phyloP scores from a whole-genome alignment of 2,888 invertebrate species.

The Pristionchus arcanus region DNA sequence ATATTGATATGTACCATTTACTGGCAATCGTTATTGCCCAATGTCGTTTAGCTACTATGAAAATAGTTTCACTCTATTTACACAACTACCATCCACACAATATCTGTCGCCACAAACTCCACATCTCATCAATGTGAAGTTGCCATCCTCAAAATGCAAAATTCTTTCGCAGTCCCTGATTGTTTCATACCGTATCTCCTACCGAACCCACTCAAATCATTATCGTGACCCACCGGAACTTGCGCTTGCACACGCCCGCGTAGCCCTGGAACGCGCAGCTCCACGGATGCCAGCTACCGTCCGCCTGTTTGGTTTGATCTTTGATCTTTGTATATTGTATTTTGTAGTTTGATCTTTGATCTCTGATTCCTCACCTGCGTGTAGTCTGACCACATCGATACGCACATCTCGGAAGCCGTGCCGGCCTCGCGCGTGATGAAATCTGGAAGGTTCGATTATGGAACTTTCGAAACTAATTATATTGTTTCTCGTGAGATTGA shows the following conservation, averaged over 20 bases:
- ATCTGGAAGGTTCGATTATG: background rate
- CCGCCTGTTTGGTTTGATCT: background rate
- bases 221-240: background rate
- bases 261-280: slow-evolving; percentile 41
- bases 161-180: background rate
- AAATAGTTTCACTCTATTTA: too few species aligned
- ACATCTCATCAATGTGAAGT: too few species aligned
- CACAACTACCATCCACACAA: too few species aligned
- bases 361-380: slow-evolving; percentile 16
- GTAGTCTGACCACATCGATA: slow-evolving; percentile 34
- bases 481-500: too few species aligned
- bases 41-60: too few species aligned
- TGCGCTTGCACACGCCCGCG: slow-evolving; percentile 43
- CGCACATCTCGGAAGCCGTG: background rate
- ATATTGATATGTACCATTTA: too few species aligned
- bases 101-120: too few species aligned
- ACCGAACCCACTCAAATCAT: background rate
- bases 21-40: too few species aligned
- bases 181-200: background rate
- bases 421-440: slow-evolving; percentile 13
- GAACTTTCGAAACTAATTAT: background rate
- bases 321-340: background rate
- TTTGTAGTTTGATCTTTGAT: background rate
- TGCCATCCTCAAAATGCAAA: too few species aligned
- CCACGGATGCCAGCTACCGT: slow-evolving; percentile 46